These are phyloP conservation scores for Volucella bombylans DNA, from an alignment of 2,888 invertebrate genomes.

Conservation along the genomic window DNA sequence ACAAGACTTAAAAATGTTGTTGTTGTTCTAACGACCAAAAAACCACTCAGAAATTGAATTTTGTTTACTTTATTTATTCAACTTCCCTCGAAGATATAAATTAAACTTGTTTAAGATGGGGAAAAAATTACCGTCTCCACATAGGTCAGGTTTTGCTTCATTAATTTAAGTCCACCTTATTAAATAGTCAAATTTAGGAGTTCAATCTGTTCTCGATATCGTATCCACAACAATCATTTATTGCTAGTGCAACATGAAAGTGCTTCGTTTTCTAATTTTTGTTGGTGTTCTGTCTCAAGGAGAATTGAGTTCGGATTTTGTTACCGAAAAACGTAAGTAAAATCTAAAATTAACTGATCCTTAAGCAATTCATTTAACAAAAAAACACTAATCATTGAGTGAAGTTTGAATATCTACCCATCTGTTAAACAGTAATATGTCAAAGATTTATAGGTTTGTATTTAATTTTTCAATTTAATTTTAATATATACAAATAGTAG, in stretches of 20 bases:
- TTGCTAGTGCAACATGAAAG: conserved; percentile 18
- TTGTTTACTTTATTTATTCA: neutral
- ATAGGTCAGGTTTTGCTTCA: conserved; percentile 31
- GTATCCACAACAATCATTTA: conserved; percentile 16
- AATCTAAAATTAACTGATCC: too few relatives aligned
- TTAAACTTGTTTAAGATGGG: conserved; percentile 42
- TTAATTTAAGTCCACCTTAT: conserved; percentile 27
- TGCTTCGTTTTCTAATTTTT: neutral
- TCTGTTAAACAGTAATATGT: too few relatives aligned
- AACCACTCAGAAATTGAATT: neutral
- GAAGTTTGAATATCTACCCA: too few relatives aligned
- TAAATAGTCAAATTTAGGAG: conserved; percentile 9
- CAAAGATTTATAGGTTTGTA: neutral
- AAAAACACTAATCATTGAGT: too few relatives aligned
- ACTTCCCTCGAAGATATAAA: conserved; percentile 12
- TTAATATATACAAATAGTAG: neutral
- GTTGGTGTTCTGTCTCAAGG: neutral
- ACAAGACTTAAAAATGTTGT: neutral
- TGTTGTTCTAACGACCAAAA: neutral
- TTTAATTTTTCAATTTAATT: neutral
- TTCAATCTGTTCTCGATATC: conserved; percentile 39
- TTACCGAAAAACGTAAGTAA: conserved; percentile 74
- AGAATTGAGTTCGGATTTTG: conserved; percentile 42
- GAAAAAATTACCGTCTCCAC: neutral
- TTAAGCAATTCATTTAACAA: too few relatives aligned